Base-by-base conservation (phyloP, 1,140 invertebrate species). In the Nautilus pompilius region DNA sequence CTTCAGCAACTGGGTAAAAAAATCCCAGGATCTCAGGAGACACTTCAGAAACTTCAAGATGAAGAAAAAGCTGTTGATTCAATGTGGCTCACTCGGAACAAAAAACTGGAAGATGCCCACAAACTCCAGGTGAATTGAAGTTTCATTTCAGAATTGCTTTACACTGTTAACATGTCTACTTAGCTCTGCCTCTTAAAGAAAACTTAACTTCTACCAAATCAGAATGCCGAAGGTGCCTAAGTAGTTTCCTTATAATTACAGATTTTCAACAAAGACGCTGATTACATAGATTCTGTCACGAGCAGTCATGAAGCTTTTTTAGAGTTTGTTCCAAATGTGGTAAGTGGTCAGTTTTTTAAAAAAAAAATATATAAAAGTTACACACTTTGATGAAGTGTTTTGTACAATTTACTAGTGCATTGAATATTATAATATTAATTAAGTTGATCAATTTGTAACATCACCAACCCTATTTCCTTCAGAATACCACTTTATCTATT, bases 211-310 rank as follows among this genome's bases (percentile, higher is more conserved):
- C n/a, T n/a, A 0, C 13, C 15, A 53, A 26, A 26, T 5, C 1
- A 10, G 26, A 26, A 10, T 53, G 26, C 20, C 51, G 28, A 53
- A 60, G 30, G 10, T 53, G 2, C 33, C 53, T 17, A 20, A 30
- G 48, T 2, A 56, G 17, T n/a, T 62, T 49, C 24, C n/a, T 57
- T 59, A 59, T 15, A 33, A 88, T 95, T 56, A 93, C 98, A 86
- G 94, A 93, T 91, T 63, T 97, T 98, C 82, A 97, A 96, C 80
- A 88, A 93, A 58, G 96, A 99, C 83, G 96, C 95, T 0, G 95
- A 99, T 82, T 93, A 96, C 77, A 95, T 99, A 64, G 96, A 99
- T 83, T 93, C 95, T 0, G 90, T 93, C 4, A 96, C 92, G 36
- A 93, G 93, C 57, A 92, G 92, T 41, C 95, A 99, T 79, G 91